Evolutionary conservation across 2,113 vertebrate genomes (phyloP).

Genomic region (Ochotona curzoniae): DNA sequence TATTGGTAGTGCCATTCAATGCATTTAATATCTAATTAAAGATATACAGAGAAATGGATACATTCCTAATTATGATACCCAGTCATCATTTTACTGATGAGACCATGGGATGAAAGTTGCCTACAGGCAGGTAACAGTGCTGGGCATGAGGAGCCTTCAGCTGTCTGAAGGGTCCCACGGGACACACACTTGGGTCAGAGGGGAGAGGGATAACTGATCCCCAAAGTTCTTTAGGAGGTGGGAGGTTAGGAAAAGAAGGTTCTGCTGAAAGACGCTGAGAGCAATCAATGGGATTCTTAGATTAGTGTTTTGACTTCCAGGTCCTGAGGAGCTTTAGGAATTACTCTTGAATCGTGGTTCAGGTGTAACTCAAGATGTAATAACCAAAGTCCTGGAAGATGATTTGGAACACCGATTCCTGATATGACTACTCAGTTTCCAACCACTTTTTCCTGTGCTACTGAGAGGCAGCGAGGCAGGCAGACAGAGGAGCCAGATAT

Average conservation of each 20-base stretch:
- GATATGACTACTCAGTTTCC: not conserved
- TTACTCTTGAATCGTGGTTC: not conserved
- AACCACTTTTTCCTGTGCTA: not conserved
- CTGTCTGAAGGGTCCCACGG: not conserved
- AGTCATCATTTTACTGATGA: not conserved
- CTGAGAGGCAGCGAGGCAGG: not conserved
- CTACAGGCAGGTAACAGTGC: not conserved
- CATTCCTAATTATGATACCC: too few species aligned
- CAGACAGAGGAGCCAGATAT: too few species aligned
- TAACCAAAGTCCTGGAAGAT: not conserved
- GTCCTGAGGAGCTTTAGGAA: not conserved
- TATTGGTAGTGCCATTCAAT: not conserved
- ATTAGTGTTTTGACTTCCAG: not conserved
- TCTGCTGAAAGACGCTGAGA: not conserved
- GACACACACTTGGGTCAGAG: not conserved
- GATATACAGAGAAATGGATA: not conserved
- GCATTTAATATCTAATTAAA: not conserved
- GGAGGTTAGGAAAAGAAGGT: not conserved
- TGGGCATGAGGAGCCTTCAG: not conserved
- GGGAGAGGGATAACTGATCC: rapidly evolving
- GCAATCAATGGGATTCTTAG: not conserved
- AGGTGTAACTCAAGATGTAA: constrained; percentile 9
- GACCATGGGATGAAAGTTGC: not conserved
- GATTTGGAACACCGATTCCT: constrained; percentile 14
- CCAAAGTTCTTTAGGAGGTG: not conserved